Conservation (phyloP, 2,888 invertebrate genomes). For the Rhorus exstirpatorius region DNA sequence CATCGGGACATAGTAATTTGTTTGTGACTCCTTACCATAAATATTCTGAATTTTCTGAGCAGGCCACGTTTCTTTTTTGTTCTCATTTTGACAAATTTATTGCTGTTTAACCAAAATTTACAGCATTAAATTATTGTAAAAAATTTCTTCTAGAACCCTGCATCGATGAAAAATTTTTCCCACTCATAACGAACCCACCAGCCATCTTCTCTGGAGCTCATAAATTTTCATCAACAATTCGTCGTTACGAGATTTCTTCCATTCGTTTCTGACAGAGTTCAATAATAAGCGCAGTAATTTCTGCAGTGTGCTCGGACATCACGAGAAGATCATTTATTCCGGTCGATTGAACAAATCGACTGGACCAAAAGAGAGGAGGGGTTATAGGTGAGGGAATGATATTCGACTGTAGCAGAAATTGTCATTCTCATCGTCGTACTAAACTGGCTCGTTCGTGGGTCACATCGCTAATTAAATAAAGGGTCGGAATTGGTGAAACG, state of each 20-base stretch:
- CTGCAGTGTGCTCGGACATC: not conserved
- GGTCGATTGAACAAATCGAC: slow-evolving; percentile 65
- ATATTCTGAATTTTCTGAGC: no score
- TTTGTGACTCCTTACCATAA: no score
- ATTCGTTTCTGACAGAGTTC: not conserved
- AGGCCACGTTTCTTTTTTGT: no score
- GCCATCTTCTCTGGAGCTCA: not conserved
- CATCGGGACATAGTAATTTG: no score
- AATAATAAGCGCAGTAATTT: slow-evolving; percentile 19
- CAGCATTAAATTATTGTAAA: not conserved
- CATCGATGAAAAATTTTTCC: not conserved
- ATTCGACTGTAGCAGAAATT: slow-evolving; percentile 55
- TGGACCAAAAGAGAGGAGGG: slow-evolving; percentile 46
- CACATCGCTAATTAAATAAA: slow-evolving; percentile 84
- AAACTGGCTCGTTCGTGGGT: slow-evolving; percentile 65
- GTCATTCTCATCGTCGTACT: slow-evolving; percentile 67
- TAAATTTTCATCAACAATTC: not conserved
- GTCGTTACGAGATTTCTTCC: not conserved
- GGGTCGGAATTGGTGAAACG: slow-evolving; percentile 80
- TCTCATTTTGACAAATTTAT: no score
- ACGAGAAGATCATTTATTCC: slow-evolving; percentile 53
- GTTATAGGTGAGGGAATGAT: slow-evolving; percentile 63
- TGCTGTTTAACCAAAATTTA: not conserved
- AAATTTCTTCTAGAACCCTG: not conserved
- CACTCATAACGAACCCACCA: not conserved